Evolutionary conservation across 2,797 vertebrate genomes (phyloP), one percentile per base, ranked within the genome.

Genomic region (Gymnothorax reevesii): DNA sequence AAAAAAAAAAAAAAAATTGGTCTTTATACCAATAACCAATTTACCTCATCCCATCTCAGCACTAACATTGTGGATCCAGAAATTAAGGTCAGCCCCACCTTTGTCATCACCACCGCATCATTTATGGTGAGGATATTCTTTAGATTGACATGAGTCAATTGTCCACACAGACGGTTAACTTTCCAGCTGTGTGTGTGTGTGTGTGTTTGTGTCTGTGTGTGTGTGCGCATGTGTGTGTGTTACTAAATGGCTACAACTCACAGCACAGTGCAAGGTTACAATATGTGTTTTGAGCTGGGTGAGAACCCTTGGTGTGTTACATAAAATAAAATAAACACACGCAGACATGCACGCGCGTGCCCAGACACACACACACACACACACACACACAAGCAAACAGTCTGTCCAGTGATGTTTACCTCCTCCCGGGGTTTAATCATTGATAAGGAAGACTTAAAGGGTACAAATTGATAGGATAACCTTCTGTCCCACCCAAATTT

Each of bases 191-290:
- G 15, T 42, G 33, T 42, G 33, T 42, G 33, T 42, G 33, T 42
- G 33, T 42, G 33, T 2, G 33, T 42, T 1, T 42, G 33, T 42
- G 33, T 2, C 1, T 42, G 33, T 42, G 33, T 42, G 33, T 42
- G 33, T 42, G 33, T 42, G 1, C 1, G 33, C 33, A 42, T 42
- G 33, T 42, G 2, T 42, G 33, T 42, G 8, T 79, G 42, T 79
- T 79, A 79, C 54, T 79, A 79, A 79, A 79, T 49, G 54, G 71
- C 71, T 75, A 49, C 75, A 79, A 79, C 75, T 42, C 75, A 52
- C 49, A 79, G 49, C 4, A 7, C 0, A 52, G 75, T 79, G 13
- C 54, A 79, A 79, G 17, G 22, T 22, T 42, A 79, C 49, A 22
- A 79, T 10, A 7, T 33, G 22, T 66, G 22, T 54, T 12, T 52